phyloP scores from a whole-genome alignment of 2,113 vertebrate genomes.

The Candoia aspera region DNA sequence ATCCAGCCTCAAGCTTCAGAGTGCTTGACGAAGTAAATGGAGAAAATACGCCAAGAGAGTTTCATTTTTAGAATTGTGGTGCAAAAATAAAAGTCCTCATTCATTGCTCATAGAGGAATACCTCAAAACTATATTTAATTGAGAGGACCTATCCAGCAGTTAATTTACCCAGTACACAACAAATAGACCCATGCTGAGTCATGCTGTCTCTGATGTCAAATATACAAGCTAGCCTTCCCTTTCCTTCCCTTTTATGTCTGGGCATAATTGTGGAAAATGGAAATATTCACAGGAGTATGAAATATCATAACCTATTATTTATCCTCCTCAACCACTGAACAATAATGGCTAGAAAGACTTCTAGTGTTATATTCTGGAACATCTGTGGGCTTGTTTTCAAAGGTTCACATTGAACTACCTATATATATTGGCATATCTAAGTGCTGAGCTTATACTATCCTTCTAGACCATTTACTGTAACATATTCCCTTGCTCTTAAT shows the following conservation, averaged over 20 bases:
- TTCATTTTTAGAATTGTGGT: background rate
- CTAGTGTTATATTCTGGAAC: background rate
- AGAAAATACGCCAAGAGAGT: background rate
- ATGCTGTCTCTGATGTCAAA: background rate
- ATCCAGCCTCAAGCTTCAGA: slow-evolving; percentile 13
- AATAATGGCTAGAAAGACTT: background rate
- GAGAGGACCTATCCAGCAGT: background rate
- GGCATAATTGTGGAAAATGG: background rate
- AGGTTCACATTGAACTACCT: background rate
- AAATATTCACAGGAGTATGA: background rate
- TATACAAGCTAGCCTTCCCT: background rate
- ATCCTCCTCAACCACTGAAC: background rate
- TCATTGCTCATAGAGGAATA: background rate
- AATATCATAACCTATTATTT: background rate
- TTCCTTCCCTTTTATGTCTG: background rate
- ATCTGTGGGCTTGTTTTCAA: background rate
- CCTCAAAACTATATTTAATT: slow-evolving; percentile 40
- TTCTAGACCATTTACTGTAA: background rate
- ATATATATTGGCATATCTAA: background rate
- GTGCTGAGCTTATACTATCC: background rate
- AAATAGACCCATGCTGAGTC: background rate
- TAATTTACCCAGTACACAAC: background rate
- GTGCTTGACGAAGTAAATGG: background rate
- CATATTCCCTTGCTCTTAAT: background rate
- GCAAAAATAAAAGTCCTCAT: slow-evolving; percentile 13